These are phyloP conservation scores for Phengaris alcon DNA, from an alignment of 2,888 invertebrate species.

Conservation along the genomic window DNA sequence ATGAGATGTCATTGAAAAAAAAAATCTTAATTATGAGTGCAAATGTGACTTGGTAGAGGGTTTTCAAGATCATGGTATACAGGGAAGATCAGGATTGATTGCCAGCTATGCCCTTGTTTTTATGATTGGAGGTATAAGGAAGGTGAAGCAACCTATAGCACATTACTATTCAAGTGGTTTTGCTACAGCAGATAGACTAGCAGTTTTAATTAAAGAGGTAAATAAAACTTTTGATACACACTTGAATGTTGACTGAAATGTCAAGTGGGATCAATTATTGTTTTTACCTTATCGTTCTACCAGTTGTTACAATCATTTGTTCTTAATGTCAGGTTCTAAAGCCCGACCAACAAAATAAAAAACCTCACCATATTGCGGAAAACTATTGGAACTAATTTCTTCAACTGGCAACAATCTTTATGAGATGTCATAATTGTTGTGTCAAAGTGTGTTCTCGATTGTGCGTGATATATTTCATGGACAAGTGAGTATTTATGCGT, in stretches of 20 bases:
- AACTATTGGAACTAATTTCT: too few species aligned
- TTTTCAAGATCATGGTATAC: background rate
- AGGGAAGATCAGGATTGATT: constrained; percentile 1
- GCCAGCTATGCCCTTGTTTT: constrained; percentile 17
- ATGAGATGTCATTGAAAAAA: background rate
- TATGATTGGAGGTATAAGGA: constrained; percentile 18
- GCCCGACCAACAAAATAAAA: too few species aligned
- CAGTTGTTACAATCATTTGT: background rate
- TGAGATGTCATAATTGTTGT: too few species aligned
- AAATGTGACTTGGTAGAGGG: background rate
- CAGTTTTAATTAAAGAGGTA: too few species aligned
- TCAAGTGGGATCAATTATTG: background rate
- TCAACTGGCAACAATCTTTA: too few species aligned
- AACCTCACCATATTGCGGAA: too few species aligned
- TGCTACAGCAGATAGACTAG: constrained; percentile 4
- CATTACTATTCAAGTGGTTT: constrained; percentile 8
- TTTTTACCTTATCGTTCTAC: background rate
- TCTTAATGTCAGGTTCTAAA: too few species aligned
- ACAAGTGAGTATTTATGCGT: too few species aligned
- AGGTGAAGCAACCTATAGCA: background rate
- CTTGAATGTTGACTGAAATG: too few species aligned
- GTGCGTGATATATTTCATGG: too few species aligned
- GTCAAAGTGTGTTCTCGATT: too few species aligned
- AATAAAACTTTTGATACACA: too few species aligned
- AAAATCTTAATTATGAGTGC: background rate